Percentiles rank a stretch among this genome's conserved stretches.
phyloP scores from a whole-genome alignment of 1,140 invertebrate species.

The Leptestheria dahalacensis region DNA sequence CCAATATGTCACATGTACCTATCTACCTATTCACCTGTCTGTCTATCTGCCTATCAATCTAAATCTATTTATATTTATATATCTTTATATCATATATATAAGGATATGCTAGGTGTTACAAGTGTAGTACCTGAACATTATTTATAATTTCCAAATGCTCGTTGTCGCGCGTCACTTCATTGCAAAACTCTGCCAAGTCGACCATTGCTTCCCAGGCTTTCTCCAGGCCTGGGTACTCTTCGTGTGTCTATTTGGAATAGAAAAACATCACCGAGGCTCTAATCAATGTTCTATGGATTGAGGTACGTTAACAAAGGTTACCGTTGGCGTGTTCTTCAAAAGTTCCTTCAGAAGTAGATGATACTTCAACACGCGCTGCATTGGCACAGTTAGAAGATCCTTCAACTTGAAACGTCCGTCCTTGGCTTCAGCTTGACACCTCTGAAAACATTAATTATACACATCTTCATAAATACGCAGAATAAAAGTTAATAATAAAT shows the following conservation, averaged over 20 bases:
- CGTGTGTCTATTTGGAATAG: conserved; percentile 37
- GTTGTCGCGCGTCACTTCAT: conserved; percentile 94
- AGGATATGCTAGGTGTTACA: too few relatives aligned
- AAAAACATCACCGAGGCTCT: too few relatives aligned
- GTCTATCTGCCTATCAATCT: too few relatives aligned
- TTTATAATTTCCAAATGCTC: conserved; percentile 80
- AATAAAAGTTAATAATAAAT: too few relatives aligned
- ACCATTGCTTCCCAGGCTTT: conserved; percentile 91
- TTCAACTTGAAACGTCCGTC: conserved; percentile 86
- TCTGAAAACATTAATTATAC: conserved; percentile 48
- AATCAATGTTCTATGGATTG: neutral
- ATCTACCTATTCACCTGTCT: too few relatives aligned
- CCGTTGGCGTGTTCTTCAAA: conserved; percentile 71
- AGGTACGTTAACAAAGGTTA: conserved; percentile 26
- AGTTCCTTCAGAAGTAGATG: conserved; percentile 84
- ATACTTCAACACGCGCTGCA: conserved; percentile 96
- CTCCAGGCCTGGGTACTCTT: conserved; percentile 65
- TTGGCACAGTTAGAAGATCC: conserved; percentile 89
- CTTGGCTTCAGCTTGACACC: conserved; percentile 82
- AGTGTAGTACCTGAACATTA: conserved; percentile 54
- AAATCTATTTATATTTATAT: too few relatives aligned
- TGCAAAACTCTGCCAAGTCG: conserved; percentile 91
- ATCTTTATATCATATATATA: too few relatives aligned
- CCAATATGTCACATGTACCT: too few relatives aligned
- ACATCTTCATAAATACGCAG: conserved; percentile 22